Conservation (phyloP, 2,113 vertebrate genomes). For the Platycercus adscitus region DNA sequence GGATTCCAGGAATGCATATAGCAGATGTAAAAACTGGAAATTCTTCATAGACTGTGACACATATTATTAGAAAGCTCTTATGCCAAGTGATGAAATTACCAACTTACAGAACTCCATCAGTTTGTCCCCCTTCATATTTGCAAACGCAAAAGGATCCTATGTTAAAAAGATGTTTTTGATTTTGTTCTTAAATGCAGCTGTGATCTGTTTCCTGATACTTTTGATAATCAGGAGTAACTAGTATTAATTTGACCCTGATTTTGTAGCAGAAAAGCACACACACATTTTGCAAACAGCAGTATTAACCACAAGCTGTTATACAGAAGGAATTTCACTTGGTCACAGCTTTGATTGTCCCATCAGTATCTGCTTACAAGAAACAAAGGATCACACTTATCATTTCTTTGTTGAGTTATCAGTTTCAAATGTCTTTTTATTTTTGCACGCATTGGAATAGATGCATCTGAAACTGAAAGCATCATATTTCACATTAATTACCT, state of each 20-base stretch:
- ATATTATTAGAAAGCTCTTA: not conserved
- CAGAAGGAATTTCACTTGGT: not conserved
- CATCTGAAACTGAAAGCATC: not conserved
- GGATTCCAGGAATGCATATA: not conserved
- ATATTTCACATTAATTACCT: not conserved
- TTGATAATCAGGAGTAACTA: not conserved
- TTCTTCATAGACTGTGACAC: not conserved
- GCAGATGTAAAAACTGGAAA: not conserved
- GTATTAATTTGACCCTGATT: not conserved
- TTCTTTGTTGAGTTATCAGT: not conserved
- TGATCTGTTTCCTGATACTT: not conserved
- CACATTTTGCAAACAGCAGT: not conserved
- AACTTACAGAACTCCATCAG: not conserved
- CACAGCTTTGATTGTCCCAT: not conserved
- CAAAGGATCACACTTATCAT: not conserved
- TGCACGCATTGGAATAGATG: not conserved
- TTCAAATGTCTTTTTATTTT: not conserved
- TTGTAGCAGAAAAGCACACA: not conserved
- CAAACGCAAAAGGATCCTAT: not conserved
- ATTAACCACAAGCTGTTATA: not conserved
- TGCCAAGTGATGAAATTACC: not conserved
- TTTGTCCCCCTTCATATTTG: not conserved
- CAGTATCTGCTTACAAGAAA: not conserved
- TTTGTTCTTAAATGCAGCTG: not conserved
- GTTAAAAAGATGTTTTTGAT: not conserved